These are phyloP conservation scores for Amblyraja radiata DNA, from an alignment of 2,797 vertebrate genomes.

Conservation along the genomic window DNA sequence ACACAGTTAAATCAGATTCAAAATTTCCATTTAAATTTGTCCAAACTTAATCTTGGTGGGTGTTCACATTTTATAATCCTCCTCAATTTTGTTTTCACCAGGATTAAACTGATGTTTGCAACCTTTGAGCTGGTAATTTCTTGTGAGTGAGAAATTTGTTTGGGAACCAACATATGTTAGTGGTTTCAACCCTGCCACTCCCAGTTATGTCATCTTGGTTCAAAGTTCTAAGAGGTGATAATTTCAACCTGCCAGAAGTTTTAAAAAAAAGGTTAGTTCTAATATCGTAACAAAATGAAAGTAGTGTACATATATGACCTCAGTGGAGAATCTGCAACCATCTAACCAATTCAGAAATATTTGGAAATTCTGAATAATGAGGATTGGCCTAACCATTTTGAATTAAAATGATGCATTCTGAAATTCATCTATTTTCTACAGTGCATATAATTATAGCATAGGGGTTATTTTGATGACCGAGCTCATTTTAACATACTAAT, in stretches of 20 bases:
- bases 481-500: not conserved
- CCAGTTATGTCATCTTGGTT: no score
- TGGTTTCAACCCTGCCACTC: no score
- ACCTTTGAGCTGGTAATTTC: not conserved
- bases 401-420: not conserved
- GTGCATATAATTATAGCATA: not conserved
- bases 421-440: not conserved
- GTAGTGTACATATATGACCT: not conserved
- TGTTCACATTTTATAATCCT: not conserved
- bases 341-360: no score
- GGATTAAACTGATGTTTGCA: slow-evolving; percentile 16
- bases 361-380: not conserved
- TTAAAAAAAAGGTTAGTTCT: no score
- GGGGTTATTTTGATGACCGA: not conserved
- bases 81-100: not conserved
- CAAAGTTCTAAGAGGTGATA: no score
- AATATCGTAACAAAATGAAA: no score
- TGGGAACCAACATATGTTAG: not conserved
- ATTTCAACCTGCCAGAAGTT: no score
- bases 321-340: not conserved
- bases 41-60: not conserved
- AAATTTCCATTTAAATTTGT: not conserved
- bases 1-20: not conserved
- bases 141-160: not conserved
- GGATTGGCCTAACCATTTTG: not conserved